phyloP scores from a whole-genome alignment of 2,888 invertebrate species.

The Hypomecis atomaria region DNA sequence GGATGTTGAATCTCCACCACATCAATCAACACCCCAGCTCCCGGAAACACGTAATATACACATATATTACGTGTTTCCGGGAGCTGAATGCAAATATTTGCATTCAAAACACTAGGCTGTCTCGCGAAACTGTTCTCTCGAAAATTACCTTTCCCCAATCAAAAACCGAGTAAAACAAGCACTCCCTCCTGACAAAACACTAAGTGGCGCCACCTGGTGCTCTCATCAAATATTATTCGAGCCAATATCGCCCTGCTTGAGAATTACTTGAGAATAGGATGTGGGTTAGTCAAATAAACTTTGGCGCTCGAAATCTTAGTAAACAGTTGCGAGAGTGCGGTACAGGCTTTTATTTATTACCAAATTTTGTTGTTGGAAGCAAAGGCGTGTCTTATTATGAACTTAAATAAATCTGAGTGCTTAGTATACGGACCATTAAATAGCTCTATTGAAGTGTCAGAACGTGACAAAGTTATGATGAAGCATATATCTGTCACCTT shows the following conservation, averaged over 20 bases:
- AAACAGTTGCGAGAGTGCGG: not conserved
- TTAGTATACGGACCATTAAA: too few relatives aligned
- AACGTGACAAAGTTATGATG: too few relatives aligned
- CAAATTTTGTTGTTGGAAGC: too few relatives aligned
- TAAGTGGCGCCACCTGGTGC: constrained; percentile 58
- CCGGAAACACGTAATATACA: constrained; percentile 7
- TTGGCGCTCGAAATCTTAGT: not conserved
- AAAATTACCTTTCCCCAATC: constrained; percentile 35
- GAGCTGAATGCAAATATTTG: too few relatives aligned
- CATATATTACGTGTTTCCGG: too few relatives aligned
- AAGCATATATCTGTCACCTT: too few relatives aligned
- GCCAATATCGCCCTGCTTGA: constrained; percentile 57
- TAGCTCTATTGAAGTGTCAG: too few relatives aligned
- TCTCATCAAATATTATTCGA: constrained; percentile 74
- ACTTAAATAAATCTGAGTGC: too few relatives aligned
- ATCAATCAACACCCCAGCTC: constrained; percentile 12
- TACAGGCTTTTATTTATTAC: not conserved
- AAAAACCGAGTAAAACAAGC: constrained; percentile 39
- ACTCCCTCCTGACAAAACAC: constrained; percentile 58
- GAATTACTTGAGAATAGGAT: constrained; percentile 11
- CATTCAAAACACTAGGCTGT: constrained; percentile 19
- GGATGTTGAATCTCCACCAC: constrained; percentile 11
- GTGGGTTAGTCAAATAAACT: constrained; percentile 9
- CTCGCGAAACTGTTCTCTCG: constrained; percentile 4
- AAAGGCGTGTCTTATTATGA: too few relatives aligned